phyloP scores from a whole-genome alignment of 2,113 vertebrate genomes.

The Anarrhichthys ocellatus region DNA sequence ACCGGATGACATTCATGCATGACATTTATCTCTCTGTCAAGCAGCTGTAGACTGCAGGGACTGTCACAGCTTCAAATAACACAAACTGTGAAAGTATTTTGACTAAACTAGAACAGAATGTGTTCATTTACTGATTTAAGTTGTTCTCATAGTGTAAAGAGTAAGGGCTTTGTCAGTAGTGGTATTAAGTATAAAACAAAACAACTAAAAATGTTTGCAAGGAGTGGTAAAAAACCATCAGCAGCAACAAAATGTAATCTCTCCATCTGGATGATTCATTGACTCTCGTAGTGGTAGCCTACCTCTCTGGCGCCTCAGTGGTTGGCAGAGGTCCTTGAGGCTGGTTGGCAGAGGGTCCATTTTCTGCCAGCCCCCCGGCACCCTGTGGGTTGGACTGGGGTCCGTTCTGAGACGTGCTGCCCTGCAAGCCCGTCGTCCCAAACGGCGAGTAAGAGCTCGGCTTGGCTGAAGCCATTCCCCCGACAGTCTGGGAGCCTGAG shows the following conservation, averaged over 20 bases:
- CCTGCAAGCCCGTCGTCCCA: conserved; percentile 83
- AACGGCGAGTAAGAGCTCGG: conserved; percentile 89
- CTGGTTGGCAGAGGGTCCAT: conserved; percentile 76
- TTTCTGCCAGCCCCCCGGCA: conserved; percentile 80
- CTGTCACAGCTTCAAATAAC: not conserved
- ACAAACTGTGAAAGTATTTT: not conserved
- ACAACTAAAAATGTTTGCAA: not conserved
- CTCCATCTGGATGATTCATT: not conserved
- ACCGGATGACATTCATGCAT: not conserved
- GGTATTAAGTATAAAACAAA: too few species aligned
- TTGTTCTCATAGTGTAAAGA: not conserved
- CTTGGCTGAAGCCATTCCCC: conserved; percentile 85
- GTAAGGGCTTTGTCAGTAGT: not conserved
- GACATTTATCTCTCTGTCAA: not conserved
- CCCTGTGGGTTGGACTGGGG: conserved; percentile 77
- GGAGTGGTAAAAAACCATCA: not conserved
- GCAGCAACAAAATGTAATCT: not conserved
- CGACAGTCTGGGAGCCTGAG: conserved; percentile 85
- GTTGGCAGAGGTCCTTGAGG: conserved; percentile 76
- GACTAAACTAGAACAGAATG: not conserved
- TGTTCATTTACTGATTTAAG: not conserved
- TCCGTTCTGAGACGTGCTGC: conserved; percentile 81
- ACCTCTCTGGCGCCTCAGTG: conserved; percentile 93
- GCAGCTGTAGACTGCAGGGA: not conserved
- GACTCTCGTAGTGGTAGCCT: conserved; percentile 14